Evolutionary conservation across 2,113 vertebrate genomes (phyloP).

Genomic region (Nibea albiflora): DNA sequence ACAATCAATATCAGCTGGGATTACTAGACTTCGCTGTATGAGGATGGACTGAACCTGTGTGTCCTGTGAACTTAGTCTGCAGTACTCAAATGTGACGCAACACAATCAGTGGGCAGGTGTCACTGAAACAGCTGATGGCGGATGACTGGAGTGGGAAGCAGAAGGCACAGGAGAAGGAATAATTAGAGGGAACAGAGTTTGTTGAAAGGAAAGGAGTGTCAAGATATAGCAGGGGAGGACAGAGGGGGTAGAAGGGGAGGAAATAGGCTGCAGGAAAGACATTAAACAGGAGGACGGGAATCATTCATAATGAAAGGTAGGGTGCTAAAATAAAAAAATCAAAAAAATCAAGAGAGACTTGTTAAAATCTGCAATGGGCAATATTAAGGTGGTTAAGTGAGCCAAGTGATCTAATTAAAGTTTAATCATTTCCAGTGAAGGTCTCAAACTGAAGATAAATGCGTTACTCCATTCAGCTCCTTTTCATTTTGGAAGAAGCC

Average conservation of each 20-base stretch:
- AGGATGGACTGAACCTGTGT: background rate
- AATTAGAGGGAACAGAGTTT: background rate
- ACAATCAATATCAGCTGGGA: conserved; percentile 8
- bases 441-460: conserved; percentile 37
- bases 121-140: background rate
- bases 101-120: background rate
- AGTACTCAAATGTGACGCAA: background rate
- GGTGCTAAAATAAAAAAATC: conserved; percentile 13
- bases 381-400: conserved; percentile 19
- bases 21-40: background rate
- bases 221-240: background rate
- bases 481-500: conserved; percentile 15
- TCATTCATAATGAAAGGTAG: conserved; percentile 1
- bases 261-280: background rate
- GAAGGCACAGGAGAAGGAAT: background rate
- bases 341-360: conserved; percentile 14
- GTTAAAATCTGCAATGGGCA: conserved; percentile 25
- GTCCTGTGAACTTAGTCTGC: background rate
- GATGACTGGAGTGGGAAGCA: background rate
- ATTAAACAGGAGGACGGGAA: conserved; percentile 19
- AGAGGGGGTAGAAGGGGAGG: background rate
- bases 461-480: background rate
- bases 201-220: background rate
- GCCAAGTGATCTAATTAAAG: conserved; percentile 46
- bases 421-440: conserved; percentile 24